A percentile compares a stretch with the other conserved stretches of the same genome.
These are phyloP conservation scores for Acleris literana DNA, from an alignment of 2,888 invertebrate species.

Conservation along the genomic window DNA sequence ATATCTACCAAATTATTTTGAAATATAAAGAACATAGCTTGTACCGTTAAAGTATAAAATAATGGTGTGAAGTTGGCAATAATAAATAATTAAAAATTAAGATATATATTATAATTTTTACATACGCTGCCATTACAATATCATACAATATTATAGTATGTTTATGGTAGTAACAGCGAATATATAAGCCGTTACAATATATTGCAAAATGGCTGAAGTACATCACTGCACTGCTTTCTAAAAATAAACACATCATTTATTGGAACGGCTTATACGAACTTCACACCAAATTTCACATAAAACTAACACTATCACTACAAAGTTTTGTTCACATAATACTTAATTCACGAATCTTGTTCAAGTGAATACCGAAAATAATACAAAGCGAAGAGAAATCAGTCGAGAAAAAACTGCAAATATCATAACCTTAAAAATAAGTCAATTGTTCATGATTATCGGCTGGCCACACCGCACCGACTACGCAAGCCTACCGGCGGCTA, in stretches of 20 bases:
- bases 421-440: conserved; percentile 42
- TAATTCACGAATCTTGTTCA: conserved; percentile 12
- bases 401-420: conserved; percentile 36
- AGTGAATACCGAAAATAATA: conserved; percentile 38
- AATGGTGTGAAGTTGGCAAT: conserved; percentile 18
- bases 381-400: conserved; percentile 38
- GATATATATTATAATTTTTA: too few species aligned
- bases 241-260: too few species aligned
- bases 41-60: not conserved
- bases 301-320: conserved; percentile 25
- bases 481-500: conserved; percentile 43
- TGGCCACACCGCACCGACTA: conserved; percentile 19
- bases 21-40: conserved; percentile 14
- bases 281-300: conserved; percentile 2
- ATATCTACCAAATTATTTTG: conserved; percentile 18
- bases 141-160: not conserved
- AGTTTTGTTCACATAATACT: conserved; percentile 42
- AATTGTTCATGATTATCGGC: conserved; percentile 45
- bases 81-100: not conserved
- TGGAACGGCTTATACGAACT: not conserved
- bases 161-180: too few species aligned
- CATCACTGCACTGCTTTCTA: too few species aligned
- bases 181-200: too few species aligned
- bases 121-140: not conserved
- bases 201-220: too few species aligned